Evolutionary conservation across 2,888 invertebrate genomes (phyloP), one percentile per base, ranked within the genome.

Genomic region (Melolontha melolontha): DNA sequence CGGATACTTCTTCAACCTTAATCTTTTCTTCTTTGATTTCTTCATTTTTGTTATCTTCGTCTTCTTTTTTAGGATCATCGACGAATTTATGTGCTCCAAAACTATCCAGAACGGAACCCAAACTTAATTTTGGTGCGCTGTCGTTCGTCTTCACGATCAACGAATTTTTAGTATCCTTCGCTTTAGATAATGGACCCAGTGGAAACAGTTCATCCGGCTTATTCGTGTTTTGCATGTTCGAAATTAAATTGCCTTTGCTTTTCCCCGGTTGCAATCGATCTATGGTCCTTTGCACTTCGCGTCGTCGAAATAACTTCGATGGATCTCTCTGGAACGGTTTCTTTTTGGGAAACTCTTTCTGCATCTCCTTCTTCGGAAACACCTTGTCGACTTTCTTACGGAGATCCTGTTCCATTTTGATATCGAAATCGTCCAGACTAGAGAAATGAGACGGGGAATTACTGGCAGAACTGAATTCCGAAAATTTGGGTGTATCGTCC

Each of bases 201-300:
- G 88, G 86, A 49, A 86, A 82, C 0, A 85, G 75, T 77, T 91
- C 91, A 74, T 91, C 91, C 12, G 84, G 75, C 79, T 88, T 88
- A 71, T 86, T 86, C 0, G 84, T 78, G 75, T 86, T 88, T 73
- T 85, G 85, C 22, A 89, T 85, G 78, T 91, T 93, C 42, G 92
- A 89, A 27, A 94, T 85, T 16, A 95, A 85, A 83, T 94, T 95
- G 0, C 94, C 94, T 85, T 95, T 95, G 77, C 94, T 91, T 82
- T 95, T 94, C 0, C 94, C 94, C 0, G 94, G 94, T 77, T 94
- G 94, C 59, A 94, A 83, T 66, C 94, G 86, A 73, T 94, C 94
- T 74, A 94, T 94, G 0, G 93, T 94, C 71, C 94, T 87, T 80
- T 94, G 92, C 69, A 92, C 86, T 82, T 94, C 93, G 70, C 91